Base-by-base conservation (phyloP, 2,113 vertebrate species). In the Lontra canadensis region DNA sequence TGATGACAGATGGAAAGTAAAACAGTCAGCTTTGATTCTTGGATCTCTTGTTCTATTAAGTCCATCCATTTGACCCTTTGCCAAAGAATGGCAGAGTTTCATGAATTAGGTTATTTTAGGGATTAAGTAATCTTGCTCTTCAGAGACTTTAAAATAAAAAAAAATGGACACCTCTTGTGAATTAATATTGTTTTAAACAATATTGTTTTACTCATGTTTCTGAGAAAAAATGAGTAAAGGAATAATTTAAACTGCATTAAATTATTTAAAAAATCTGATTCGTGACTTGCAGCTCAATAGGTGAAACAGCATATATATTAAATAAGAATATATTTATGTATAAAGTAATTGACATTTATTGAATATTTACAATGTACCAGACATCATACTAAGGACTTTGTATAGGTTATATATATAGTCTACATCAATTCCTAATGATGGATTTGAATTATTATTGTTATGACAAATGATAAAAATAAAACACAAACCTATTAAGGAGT, bases 101-200 rank as follows among this genome's bases (percentile, higher is more conserved):
- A 85, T 69, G 7, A 88, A 29, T 47, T 87, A 39, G 57, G 44
- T 93, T 18, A 23, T 47, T 94, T 86, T 65, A 81, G 67, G 88
- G 49, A 13, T 10, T 65, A 69, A 55, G 31, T 89, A 79, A 73
- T 44, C 6, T 89, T 85, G 39, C 7, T 69, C 14, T 61, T 87
- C 87, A 59, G 76, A 55, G 14, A 90, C n/a, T 81, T 95, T 49
- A 71, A 91, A 88, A 87, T 82, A 31, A 74, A 55, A 52, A 85
- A 34, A 29, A 82, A n/a, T 21, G 31, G 12, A 90, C 93, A 63
- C 2, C 13, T 49, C 11, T 1, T 83, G 6, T 80, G 39, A 89
- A 7, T 73, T 11, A 25, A 67, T 36, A 65, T 47, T 80, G 59
- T 9, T 71, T n/a, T 74, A 76, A 39, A 39, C 39, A 39, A 39